phyloP scores from a whole-genome alignment of 2,113 vertebrate genomes.

The Lasiurus cinereus region DNA sequence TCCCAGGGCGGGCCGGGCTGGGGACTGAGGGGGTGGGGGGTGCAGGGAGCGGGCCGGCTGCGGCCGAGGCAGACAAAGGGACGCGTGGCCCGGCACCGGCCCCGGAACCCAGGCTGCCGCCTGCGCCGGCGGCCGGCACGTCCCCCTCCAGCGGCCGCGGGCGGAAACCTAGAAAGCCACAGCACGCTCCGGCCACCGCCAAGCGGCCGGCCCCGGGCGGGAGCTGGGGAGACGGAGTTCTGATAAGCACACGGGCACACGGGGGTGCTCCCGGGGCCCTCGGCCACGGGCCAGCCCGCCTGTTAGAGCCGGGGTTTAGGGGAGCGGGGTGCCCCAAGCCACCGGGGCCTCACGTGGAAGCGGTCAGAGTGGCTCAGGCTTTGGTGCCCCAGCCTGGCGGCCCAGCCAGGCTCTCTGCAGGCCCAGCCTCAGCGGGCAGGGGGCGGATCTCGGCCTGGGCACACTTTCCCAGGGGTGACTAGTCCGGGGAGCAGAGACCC shows the following conservation, averaged over 20 bases:
- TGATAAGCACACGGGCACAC: no score
- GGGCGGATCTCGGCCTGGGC: accelerated
- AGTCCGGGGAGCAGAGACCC: not conserved
- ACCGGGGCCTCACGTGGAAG: no score
- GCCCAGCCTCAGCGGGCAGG: not conserved
- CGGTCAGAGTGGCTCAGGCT: not conserved
- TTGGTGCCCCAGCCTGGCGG: not conserved
- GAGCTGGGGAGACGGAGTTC: no score
- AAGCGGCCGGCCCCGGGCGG: not conserved
- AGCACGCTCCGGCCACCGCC: accelerated
- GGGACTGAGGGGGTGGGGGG: not conserved
- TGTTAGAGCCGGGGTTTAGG: no score
- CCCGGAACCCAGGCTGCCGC: accelerated
- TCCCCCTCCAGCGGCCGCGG: not conserved
- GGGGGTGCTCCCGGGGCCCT: no score
- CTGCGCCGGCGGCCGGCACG: no score
- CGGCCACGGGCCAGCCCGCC: no score
- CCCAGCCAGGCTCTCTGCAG: not conserved
- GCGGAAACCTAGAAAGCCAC: not conserved
- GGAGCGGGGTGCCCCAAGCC: no score
- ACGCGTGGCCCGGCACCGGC: not conserved
- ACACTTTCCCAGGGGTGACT: not conserved
- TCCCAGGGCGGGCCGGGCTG: not conserved
- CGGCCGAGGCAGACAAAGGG: not conserved
- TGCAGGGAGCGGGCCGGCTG: not conserved